Base-by-base conservation (phyloP, 1,140 invertebrate genomes). In the Conus betulinus region DNA sequence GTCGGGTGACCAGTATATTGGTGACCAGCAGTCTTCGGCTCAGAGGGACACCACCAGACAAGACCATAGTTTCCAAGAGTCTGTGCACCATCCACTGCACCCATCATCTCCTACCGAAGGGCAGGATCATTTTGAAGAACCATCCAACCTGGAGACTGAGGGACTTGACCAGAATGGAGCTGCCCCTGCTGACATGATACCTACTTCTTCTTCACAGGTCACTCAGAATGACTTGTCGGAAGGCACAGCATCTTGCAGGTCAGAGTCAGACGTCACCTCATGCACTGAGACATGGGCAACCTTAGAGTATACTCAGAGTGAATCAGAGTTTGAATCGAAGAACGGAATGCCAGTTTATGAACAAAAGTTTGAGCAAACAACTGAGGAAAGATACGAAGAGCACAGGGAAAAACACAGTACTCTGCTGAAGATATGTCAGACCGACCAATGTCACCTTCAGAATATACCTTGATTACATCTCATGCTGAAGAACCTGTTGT, bases 331-430 rank as follows among this genome's bases (percentile, higher is more conserved):
- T 82, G 89, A 86, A 74, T 74, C 90, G 15, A 92, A 92, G 86
- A 93, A 92, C 57, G 91, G 91, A 87, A 90, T 93, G 11, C 89
- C 88, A 52, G 90, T 92, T 83, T 93, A 94, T 79, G 93, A 94
- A 74, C 93, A 94, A 71, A 94, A 94, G 27, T 94, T 94, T 88
- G 93, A 94, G 89, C 92, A 94, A 87, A 88, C 87, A 55, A 91
- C 92, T 81, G 87, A 92, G 85, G 86, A 89, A 27, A 87, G 27
- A 20, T 27, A 86, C 23, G n/a, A 82, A 39, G 63, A 81, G 39
- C 74, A 57, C 25, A 67, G 76, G 55, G 23, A 63, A 51, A n/a
- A 51, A n/a, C 52, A 23, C 13, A 85, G 83, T 23, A 23, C 17
- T 1, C 78, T 84, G 82, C 67, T 23, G 67, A 27, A 0, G 82